Evolutionary conservation across 2,888 invertebrate species (phyloP), one percentile per base, ranked within the genome.

Genomic region (Gari tellinella): DNA sequence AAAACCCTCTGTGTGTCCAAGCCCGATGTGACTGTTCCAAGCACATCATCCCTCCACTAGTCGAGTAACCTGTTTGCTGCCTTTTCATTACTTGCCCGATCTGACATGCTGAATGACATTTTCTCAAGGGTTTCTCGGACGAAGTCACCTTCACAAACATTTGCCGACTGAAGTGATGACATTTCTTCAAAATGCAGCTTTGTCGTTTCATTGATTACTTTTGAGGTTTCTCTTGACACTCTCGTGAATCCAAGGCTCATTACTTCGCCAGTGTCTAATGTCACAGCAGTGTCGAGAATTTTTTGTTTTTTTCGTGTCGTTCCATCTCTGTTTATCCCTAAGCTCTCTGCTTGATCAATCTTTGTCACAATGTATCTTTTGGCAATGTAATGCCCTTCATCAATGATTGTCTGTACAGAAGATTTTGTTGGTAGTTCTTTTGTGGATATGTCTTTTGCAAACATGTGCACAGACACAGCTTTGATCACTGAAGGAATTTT

Each of bases 271-370:
- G 46, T 46, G 19, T 37, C 55, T 31, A 61, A 41, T 7, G 61
- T 66, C 1, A 61, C 38, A n/a, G 56, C 48, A 7, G 75, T 75
- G 31, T 75, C 75, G 0, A 75, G 12, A 26, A 70, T 64, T 46
- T 75, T 75, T 23, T 64, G 37, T 52, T 75, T 75, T 37, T 41
- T 17, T 31, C 65, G 21, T 4, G 48, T 69, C 14, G 69, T 74
- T 25, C 68, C 69, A 61, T 74, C 69, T 46, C 56, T 26, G 21
- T 23, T 57, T 14, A 74, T 38, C 17, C 64, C 68, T 60, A 63
- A 64, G 46, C 43, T 55, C 17, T 53, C 49, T 14, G 26, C 15
- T 10, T 41, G 17, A 2, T 19, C 19, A 12, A 73, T 7, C 37
- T 60, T 52, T 45, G 52, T 37, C 23, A 64, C 19, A 25, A 69